Percentiles rank a stretch among this genome's conserved stretches.
These are phyloP conservation scores for Hyppa rectilinea DNA, from an alignment of 2,888 invertebrate species.

Conservation along the genomic window DNA sequence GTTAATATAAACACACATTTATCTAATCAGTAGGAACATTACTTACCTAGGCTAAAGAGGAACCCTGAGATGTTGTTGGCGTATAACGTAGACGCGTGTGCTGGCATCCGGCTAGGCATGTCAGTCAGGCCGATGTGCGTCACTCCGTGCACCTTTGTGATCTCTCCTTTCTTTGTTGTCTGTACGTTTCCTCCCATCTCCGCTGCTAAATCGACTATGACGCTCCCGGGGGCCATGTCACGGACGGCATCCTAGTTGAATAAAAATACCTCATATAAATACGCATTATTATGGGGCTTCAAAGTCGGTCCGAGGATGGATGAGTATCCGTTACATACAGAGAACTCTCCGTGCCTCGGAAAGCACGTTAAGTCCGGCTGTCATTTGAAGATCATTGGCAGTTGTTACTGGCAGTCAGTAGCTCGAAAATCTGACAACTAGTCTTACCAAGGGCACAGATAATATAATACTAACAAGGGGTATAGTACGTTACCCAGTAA, in stretches of 20 bases:
- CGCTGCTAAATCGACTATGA: slow-evolving; percentile 96
- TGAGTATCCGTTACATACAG: no score
- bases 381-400: neutral
- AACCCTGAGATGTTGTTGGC: slow-evolving; percentile 98
- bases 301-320: neutral
- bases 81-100: slow-evolving; percentile 96
- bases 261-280: neutral
- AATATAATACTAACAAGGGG: no score
- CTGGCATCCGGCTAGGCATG: slow-evolving; percentile 95
- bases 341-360: neutral
- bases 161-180: slow-evolving; percentile 95
- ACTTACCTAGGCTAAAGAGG: slow-evolving; percentile 94
- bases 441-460: neutral
- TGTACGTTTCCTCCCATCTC: slow-evolving; percentile 97
- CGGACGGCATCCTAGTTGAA: slow-evolving; percentile 92
- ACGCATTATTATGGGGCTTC: neutral
- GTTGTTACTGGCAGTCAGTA: neutral
- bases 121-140: slow-evolving; percentile 96
- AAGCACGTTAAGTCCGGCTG: neutral
- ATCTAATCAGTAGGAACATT: slow-evolving; percentile 24
- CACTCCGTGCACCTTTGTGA: slow-evolving; percentile 94
- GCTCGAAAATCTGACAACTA: neutral
- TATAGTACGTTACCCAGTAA: neutral
- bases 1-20: slow-evolving; percentile 24
- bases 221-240: slow-evolving; percentile 96